These are phyloP conservation scores for Pseudois nayaur DNA, from an alignment of 2,113 vertebrate species.

Conservation along the genomic window DNA sequence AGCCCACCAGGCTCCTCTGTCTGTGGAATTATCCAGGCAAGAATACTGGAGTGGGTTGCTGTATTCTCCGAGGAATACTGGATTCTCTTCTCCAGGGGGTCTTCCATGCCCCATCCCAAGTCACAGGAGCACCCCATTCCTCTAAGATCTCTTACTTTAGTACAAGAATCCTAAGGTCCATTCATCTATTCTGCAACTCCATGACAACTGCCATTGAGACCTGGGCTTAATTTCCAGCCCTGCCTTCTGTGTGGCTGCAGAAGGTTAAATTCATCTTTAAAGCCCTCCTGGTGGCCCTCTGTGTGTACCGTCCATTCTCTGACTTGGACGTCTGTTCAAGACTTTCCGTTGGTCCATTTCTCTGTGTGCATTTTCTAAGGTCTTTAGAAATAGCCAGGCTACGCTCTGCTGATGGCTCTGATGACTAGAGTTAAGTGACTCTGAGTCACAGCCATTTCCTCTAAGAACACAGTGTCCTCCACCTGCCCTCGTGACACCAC, in stretches of 20 bases:
- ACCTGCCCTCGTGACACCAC: neutral
- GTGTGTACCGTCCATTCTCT: no score
- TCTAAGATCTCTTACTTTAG: neutral
- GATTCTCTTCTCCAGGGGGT: neutral
- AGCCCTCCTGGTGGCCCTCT: neutral
- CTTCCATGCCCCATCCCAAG: neutral
- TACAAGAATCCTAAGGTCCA: neutral
- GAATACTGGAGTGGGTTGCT: neutral
- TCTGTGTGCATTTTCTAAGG: neutral
- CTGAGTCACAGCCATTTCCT: neutral
- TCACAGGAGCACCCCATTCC: accelerated
- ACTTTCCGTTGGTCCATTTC: neutral
- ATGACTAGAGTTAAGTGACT: no score
- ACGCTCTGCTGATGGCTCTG: neutral
- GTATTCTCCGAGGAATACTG: neutral
- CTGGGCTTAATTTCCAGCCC: neutral
- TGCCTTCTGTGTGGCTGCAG: neutral
- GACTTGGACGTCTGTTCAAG: neutral
- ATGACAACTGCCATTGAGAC: no score
- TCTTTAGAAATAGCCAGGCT: neutral
- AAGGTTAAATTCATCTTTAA: neutral
- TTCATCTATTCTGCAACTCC: neutral
- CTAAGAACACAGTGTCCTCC: neutral
- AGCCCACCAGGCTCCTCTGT: neutral
- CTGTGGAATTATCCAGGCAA: neutral